Percentiles rank a stretch among this genome's conserved stretches.
Evolutionary conservation across 2,888 invertebrate species (phyloP).

Genomic region (Aquatica leii): DNA sequence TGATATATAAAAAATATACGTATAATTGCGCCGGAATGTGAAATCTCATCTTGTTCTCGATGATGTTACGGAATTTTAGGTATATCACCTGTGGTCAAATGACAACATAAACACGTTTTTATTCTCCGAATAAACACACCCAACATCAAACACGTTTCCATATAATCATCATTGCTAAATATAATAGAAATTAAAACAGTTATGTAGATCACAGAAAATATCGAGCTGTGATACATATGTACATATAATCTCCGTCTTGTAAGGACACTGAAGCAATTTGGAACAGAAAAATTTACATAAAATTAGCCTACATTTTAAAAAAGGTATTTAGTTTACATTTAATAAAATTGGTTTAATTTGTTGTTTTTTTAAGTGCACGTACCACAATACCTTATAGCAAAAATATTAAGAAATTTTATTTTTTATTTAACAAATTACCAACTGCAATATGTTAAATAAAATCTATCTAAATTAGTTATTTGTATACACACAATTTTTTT

Average conservation of each 20-base stretch:
- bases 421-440: too few species aligned
- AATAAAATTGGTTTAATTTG: too few species aligned
- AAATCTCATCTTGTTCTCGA: conserved; percentile 21
- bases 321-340: too few species aligned
- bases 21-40: conserved; percentile 11
- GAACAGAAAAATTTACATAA: neutral
- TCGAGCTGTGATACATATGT: neutral
- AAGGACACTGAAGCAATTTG: neutral
- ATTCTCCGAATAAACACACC: conserved; percentile 20
- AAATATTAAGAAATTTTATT: too few species aligned
- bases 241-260: neutral
- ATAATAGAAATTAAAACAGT: conserved; percentile 19
- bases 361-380: too few species aligned
- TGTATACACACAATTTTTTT: too few species aligned
- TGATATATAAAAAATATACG: conserved; percentile 10
- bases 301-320: conserved; percentile 2
- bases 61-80: conserved; percentile 21
- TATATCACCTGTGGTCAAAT: conserved; percentile 23
- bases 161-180: conserved; percentile 26
- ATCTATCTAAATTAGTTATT: too few species aligned
- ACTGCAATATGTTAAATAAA: too few species aligned
- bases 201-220: conserved; percentile 16
- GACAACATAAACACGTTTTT: conserved; percentile 25
- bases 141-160: conserved; percentile 14
- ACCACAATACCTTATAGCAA: too few species aligned